Conservation (phyloP, 2,888 invertebrate species). For the Monochamus alternatus region DNA sequence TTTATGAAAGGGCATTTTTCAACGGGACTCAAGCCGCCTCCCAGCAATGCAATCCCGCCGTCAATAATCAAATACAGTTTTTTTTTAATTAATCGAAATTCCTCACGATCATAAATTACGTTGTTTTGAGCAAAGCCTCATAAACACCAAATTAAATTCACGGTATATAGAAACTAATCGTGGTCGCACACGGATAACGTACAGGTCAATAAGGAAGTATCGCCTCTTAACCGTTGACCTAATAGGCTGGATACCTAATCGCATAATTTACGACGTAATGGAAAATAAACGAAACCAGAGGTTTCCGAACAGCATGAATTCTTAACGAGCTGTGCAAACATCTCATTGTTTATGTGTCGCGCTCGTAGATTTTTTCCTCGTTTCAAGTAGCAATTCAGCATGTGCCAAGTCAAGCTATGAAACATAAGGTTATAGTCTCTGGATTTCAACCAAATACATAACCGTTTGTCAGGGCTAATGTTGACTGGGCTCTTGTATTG, state of each 20-base stretch:
- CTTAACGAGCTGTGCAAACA: slow-evolving; percentile 45
- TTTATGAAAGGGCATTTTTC: too few relatives aligned
- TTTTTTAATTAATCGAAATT: slow-evolving; percentile 3
- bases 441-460: slow-evolving; percentile 72
- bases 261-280: slow-evolving; percentile 31
- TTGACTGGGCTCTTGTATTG: slow-evolving; percentile 55
- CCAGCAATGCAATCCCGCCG: too few relatives aligned
- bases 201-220: slow-evolving; percentile 35
- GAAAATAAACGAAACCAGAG: slow-evolving; percentile 31
- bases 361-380: slow-evolving; percentile 38
- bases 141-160: slow-evolving; percentile 21
- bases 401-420: slow-evolving; percentile 66
- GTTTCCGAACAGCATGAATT: slow-evolving; percentile 21
- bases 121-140: background rate
- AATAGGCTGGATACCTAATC: slow-evolving; percentile 29
- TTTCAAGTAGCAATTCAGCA: slow-evolving; percentile 42
- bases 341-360: slow-evolving; percentile 45
- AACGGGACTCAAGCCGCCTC: too few relatives aligned
- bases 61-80: background rate
- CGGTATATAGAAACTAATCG: slow-evolving; percentile 9
- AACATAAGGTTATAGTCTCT: slow-evolving; percentile 70
- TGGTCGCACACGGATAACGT: slow-evolving; percentile 14
- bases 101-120: slow-evolving; percentile 4
- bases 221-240: slow-evolving; percentile 11
- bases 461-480: slow-evolving; percentile 71